These are phyloP conservation scores for Neomicropteryx cornuta DNA, from an alignment of 1,140 invertebrate genomes.

Conservation along the genomic window DNA sequence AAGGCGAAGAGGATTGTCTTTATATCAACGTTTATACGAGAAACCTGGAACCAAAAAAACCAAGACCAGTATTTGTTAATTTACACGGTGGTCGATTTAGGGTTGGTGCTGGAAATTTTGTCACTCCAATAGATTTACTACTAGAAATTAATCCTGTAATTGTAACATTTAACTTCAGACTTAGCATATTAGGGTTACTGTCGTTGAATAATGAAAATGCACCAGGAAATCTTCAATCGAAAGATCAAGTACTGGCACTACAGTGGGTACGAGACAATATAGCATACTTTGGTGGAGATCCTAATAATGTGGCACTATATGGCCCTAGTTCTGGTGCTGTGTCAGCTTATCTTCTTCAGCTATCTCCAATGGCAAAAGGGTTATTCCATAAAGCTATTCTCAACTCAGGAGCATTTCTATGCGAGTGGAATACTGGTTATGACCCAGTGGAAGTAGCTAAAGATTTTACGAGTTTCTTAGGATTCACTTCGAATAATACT, in stretches of 20 bases:
- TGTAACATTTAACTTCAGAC: neutral
- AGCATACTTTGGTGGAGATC: neutral
- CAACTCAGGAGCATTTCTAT: neutral
- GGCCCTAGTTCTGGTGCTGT: neutral
- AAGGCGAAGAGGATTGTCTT: too few species aligned
- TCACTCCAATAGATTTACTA: neutral
- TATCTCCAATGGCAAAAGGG: neutral
- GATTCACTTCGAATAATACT: too few species aligned
- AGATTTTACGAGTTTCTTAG: too few species aligned
- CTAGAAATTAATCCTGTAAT: neutral
- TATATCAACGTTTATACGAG: too few species aligned
- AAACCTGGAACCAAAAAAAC: too few species aligned
- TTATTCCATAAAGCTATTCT: neutral
- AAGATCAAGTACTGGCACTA: neutral
- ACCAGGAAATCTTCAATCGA: neutral
- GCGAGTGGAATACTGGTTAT: neutral
- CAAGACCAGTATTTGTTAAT: neutral
- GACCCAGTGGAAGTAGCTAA: neutral
- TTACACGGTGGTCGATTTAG: neutral
- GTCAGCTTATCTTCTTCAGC: neutral
- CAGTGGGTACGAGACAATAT: neutral
- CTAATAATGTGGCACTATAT: neutral
- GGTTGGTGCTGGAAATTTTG: neutral
- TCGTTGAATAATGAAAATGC: neutral
- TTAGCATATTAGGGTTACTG: neutral